Base-by-base conservation (phyloP, 2,888 invertebrate genomes). In the Volucella inflata region DNA sequence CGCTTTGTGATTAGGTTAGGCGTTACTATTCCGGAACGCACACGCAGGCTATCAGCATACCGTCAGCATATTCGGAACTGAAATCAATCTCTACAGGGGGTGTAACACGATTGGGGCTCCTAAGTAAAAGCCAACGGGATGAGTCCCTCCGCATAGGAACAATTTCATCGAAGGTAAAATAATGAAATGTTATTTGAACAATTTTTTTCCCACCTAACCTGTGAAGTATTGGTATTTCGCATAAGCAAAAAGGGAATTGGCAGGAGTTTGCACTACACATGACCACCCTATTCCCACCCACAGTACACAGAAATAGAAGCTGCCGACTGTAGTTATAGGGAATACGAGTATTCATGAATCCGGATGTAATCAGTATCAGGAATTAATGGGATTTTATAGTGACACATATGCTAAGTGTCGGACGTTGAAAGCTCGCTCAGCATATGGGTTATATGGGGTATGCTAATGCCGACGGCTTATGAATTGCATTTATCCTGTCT, bases 341-440 rank as follows among this genome's bases (percentile, higher is more conserved):
- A 30, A 44, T 40, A 40, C 57, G 1, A 9, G 57, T 59, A 79
- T 84, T 70, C 79, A 84, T 78, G 79, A 75, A 70, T 42, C 65
- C 83, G 79, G 79, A 84, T 84, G 83, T 84, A 79, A 84, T 84
- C 79, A 84, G 83, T 80, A 85, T 80, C 67, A 72, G 76, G 67
- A 85, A 85, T 80, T 85, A 85, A 85, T 85, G 84, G 76, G 84
- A 80, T 80, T 80, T 85, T 67, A 57, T 80, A 67, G 84, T 72
- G 75, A 71, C 80, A 85, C 80, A 78, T 76, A 76, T 80, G 84
- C 57, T 76, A 71, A 85, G 71, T 76, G 80, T 80, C 84, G 48
- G 62, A 75, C 62, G 67, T n/a, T 64, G 57, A 78, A 74, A 68
- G 53, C 50, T 51, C 10, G 36, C 9, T 9, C 21, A 30, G 4